Conservation (phyloP, 2,797 vertebrate species). For the Gila robusta region DNA sequence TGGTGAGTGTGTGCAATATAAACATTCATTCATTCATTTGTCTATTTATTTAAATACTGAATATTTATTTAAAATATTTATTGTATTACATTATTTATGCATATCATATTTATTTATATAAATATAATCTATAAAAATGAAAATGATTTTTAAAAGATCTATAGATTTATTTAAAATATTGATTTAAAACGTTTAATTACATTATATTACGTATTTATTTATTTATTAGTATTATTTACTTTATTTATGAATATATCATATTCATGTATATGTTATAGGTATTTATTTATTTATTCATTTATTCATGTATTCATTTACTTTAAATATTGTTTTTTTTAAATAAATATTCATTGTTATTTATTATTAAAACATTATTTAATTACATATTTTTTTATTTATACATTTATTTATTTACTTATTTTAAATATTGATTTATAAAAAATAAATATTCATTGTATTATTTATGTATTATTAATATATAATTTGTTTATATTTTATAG, state of each 20-base stretch:
- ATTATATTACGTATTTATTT: too few relatives aligned
- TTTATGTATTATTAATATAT: neutral
- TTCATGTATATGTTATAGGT: neutral
- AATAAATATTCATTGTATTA: neutral
- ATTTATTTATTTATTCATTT: too few relatives aligned
- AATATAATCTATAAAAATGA: too few relatives aligned
- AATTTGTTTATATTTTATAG: neutral
- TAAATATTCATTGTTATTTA: neutral
- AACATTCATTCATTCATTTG: neutral
- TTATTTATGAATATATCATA: neutral
- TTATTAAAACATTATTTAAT: neutral
- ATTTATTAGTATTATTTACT: too few relatives aligned
- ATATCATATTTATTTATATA: neutral
- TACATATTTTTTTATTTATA: neutral
- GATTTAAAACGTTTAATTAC: neutral
- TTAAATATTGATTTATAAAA: neutral
- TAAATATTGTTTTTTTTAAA: too few relatives aligned
- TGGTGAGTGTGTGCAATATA: constrained; percentile 76
- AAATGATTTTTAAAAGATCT: too few relatives aligned
- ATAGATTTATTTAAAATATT: neutral
- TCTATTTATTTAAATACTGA: too few relatives aligned
- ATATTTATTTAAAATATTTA: neutral
- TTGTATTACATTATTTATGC: neutral
- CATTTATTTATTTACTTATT: neutral
- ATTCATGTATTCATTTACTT: neutral